Percentiles rank a stretch among this genome's conserved stretches.
Conservation (phyloP, 2,113 vertebrate genomes). For the Sterna hirundo region DNA sequence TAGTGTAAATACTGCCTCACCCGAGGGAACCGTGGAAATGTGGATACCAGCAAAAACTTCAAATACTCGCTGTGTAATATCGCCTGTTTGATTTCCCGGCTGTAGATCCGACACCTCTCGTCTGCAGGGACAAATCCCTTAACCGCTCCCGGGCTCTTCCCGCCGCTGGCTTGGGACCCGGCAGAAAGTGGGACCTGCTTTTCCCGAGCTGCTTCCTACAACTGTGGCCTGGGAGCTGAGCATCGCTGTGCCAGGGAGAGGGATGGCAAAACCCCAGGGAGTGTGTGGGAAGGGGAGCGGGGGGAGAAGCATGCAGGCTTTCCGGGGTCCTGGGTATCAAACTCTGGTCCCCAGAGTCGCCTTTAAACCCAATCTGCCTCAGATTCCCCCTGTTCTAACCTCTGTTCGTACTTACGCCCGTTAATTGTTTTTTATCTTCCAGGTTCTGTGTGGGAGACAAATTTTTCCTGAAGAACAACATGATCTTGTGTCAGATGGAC, state of each 20-base stretch:
- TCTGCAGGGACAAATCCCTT: not conserved
- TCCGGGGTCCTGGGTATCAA: not conserved
- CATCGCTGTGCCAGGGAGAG: not conserved
- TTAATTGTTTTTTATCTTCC: slow-evolving; percentile 30
- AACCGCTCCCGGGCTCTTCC: not conserved
- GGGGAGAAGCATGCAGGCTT: not conserved
- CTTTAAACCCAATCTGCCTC: not conserved
- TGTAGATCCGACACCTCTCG: not conserved
- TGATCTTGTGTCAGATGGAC: slow-evolving; percentile 99
- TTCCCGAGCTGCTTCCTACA: not conserved
- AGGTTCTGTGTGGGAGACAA: slow-evolving; percentile 99
- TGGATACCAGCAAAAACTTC: slow-evolving; percentile 13
- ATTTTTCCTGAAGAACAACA: slow-evolving; percentile 99
- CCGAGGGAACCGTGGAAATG: not conserved
- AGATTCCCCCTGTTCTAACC: fast-evolving
- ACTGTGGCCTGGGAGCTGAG: not conserved
- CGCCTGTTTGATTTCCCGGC: not conserved
- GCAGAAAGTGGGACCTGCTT: not conserved
- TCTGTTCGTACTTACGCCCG: fast-evolving
- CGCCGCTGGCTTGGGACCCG: fast-evolving
- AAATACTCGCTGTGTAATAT: not conserved
- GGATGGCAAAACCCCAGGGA: not conserved
- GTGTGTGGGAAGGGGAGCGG: not conserved
- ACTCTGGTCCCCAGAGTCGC: not conserved
- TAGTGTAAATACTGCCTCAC: slow-evolving; percentile 60